Base-by-base conservation (phyloP, 2,113 vertebrate genomes). In the Scartelaos histophorus region DNA sequence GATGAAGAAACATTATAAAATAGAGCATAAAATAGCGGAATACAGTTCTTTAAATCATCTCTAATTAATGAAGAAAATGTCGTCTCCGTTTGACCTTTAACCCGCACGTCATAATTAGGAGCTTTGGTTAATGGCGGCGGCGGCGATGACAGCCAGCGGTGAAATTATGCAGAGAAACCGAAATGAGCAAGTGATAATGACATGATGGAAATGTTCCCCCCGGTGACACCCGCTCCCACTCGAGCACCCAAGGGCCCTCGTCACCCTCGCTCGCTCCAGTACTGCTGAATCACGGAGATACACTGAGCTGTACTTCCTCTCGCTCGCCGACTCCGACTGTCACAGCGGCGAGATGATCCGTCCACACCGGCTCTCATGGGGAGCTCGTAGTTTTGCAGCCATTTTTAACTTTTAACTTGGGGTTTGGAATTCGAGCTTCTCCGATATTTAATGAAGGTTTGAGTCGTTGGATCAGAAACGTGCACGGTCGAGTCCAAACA, bases 131-230 rank as follows among this genome's bases (percentile, higher is more conserved):
- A 16, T 79, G 38, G 24, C 49, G 56, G 56, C 38, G 61, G 70
- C 69, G 78, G 81, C 79, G 69, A 75, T 12, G 66, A 34, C 45
- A 71, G 70, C 75, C 74, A 64, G 3, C 43, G 34, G 61, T 43
- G 17, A 74, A 38, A 9, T 15, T n/a, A 34, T 66, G 78, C 79
- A 91, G 88, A 81, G 82, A 85, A 91, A 89, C 90, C 89, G 69
- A 85, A 89, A 87, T 71, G 76, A 92, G 85, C 73, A 76, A 70
- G 83, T 74, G 82, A 76, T 90, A 91, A 93, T 88, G 92, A 90
- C 86, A 87, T 79, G 83, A 83, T 77, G 73, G 80, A 78, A 83
- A 80, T 73, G 68, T 74, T 73, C 51, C 68, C 77, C 75, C 47
- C 60, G 9, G 25, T 34, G 25, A 25, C 51, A 17, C 16, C 71